Conservation (phyloP, 2,113 vertebrate species). For the Choloepus hoffmanni region DNA sequence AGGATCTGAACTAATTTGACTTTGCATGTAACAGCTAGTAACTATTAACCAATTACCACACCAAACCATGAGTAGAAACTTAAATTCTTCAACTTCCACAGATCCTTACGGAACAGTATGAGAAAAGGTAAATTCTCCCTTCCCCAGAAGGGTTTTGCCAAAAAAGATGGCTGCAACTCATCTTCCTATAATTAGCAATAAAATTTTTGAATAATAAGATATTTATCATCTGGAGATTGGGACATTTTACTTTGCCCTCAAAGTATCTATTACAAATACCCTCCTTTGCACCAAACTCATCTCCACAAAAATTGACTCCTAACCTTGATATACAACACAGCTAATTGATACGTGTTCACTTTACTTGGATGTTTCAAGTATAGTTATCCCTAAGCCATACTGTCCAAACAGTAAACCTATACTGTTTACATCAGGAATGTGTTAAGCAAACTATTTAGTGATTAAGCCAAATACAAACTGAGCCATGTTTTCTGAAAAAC, state of each 20-base stretch:
- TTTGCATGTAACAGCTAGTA: background rate
- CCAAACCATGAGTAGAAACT: background rate
- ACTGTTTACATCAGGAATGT: background rate
- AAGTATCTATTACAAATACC: slow-evolving; percentile 49
- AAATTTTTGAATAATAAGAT: slow-evolving; percentile 11
- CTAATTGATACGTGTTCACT: background rate
- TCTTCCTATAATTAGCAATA: background rate
- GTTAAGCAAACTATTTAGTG: background rate
- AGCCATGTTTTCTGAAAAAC: slow-evolving; percentile 26
- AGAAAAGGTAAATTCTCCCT: slow-evolving; percentile 3
- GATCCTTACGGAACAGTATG: background rate
- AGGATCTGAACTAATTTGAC: background rate
- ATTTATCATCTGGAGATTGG: slow-evolving; percentile 48
- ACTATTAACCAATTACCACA: slow-evolving; percentile 23
- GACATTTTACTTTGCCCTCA: slow-evolving; percentile 38
- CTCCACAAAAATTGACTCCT: slow-evolving; percentile 45
- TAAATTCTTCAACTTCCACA: background rate
- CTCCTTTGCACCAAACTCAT: background rate
- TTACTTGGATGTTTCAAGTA: background rate
- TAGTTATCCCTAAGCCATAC: background rate
- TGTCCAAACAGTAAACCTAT: background rate
- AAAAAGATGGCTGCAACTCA: slow-evolving; percentile 24
- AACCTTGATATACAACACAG: slow-evolving; percentile 52
- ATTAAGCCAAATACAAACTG: background rate
- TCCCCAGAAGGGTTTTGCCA: background rate